A percentile compares a stretch with the other conserved stretches of the same genome.
These are phyloP conservation scores for Gymnoscopelus microlampas DNA, from an alignment of 2,797 vertebrate species.

Conservation along the genomic window DNA sequence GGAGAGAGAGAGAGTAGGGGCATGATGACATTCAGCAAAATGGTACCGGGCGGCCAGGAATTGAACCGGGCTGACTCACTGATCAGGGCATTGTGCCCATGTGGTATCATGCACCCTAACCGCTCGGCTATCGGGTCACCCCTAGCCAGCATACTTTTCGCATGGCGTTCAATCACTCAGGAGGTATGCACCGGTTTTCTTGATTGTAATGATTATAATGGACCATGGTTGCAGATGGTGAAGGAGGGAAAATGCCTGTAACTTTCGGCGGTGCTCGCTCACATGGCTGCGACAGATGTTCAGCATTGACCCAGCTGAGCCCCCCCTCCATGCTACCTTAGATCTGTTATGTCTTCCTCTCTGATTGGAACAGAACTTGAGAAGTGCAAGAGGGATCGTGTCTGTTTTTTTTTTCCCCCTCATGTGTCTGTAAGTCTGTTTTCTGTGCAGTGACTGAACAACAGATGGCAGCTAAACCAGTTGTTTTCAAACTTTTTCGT, in stretches of 20 bases:
- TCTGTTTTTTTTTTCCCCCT: conserved; percentile 51
- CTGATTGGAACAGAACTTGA: conserved; percentile 62
- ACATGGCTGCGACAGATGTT: conserved; percentile 69
- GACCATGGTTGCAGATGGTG: conserved; percentile 26
- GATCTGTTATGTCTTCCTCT: conserved; percentile 75
- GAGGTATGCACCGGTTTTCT: not conserved
- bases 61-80: no score
- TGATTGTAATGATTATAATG: conserved; percentile 1
- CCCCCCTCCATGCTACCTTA: conserved; percentile 54
- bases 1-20: no score
- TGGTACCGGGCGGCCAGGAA: no score
- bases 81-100: no score
- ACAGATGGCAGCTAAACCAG: no score
- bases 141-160: no score
- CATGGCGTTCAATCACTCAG: no score
- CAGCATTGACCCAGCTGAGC: conserved; percentile 51
- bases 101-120: no score
- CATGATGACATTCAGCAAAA: no score
- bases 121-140: no score
- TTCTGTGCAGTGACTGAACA: no score
- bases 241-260: conserved; percentile 25
- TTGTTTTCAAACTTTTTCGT: no score
- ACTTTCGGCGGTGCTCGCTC: conserved; percentile 42
- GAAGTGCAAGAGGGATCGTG: conserved; percentile 44
- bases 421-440: not conserved